These are phyloP conservation scores for Dunckerocampus dactyliophorus DNA, from an alignment of 2,113 vertebrate species.

Conservation along the genomic window DNA sequence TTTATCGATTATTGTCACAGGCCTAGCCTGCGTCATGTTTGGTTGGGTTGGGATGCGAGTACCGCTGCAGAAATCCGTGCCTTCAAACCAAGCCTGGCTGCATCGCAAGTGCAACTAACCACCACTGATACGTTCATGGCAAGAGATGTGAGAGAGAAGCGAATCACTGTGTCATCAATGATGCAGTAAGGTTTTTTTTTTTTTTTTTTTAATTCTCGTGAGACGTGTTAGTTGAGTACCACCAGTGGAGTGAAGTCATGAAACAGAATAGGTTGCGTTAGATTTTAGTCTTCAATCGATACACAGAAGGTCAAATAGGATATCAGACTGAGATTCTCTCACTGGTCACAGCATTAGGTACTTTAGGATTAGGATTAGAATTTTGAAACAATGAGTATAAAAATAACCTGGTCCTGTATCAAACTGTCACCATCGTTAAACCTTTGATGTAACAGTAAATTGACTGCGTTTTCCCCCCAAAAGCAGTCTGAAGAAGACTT, in stretches of 20 bases:
- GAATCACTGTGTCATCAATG: conserved; percentile 19
- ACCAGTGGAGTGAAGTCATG: not conserved
- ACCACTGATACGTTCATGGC: conserved; percentile 25
- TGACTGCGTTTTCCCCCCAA: too few species aligned
- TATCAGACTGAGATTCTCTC: conserved; percentile 7
- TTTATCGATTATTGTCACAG: too few species aligned
- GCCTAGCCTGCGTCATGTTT: too few species aligned
- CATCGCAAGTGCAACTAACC: conserved; percentile 53
- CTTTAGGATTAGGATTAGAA: not conserved
- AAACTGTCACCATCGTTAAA: too few species aligned
- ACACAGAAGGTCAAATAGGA: conserved; percentile 12
- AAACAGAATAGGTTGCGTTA: not conserved
- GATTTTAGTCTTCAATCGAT: not conserved
- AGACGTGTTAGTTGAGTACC: not conserved
- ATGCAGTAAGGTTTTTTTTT: conserved; percentile 2
- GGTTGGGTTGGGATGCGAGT: too few species aligned
- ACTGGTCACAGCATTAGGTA: not conserved
- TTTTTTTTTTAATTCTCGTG: not conserved
- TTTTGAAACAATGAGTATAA: too few species aligned
- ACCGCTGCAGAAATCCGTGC: too few species aligned
- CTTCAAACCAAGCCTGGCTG: conserved; percentile 31
- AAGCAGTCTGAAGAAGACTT: too few species aligned
- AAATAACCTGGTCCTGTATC: too few species aligned
- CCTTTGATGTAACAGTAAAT: too few species aligned
- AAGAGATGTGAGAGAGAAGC: conserved; percentile 18